phyloP scores from a whole-genome alignment of 2,113 vertebrate species.

The Periophthalmodon schlosseri region DNA sequence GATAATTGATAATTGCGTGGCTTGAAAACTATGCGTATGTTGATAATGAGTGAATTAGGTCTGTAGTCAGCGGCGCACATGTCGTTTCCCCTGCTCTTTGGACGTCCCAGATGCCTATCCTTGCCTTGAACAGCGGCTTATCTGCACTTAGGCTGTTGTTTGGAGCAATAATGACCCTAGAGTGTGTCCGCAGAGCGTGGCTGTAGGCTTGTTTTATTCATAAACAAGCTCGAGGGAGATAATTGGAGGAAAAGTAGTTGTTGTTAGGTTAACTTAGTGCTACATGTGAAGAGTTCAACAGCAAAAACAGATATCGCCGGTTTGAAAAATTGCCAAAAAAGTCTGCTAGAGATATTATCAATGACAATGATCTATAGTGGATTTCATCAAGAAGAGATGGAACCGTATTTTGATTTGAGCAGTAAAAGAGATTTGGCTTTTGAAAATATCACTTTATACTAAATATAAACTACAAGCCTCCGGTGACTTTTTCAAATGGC shows the following conservation, averaged over 20 bases:
- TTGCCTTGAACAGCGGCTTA: conserved; percentile 21
- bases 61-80: conserved; percentile 24
- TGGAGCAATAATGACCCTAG: conserved; percentile 46
- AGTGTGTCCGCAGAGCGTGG: conserved; percentile 5
- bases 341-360: too few relatives aligned
- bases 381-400: too few relatives aligned
- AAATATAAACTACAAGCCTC: too few relatives aligned
- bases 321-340: too few relatives aligned
- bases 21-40: conserved; percentile 39
- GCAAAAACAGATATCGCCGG: too few relatives aligned
- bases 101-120: conserved; percentile 53
- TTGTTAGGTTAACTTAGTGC: neutral
- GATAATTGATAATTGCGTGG: conserved; percentile 62
- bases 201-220: conserved; percentile 41
- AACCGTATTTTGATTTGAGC: too few relatives aligned
- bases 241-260: neutral
- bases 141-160: conserved; percentile 42
- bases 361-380: too few relatives aligned
- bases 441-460: too few relatives aligned
- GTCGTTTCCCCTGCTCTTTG: conserved; percentile 34
- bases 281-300: too few relatives aligned
- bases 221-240: conserved; percentile 27
- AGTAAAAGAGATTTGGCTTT: too few relatives aligned
- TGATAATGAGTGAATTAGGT: conserved; percentile 46
- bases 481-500: too few relatives aligned